Base-by-base conservation (phyloP, 2,888 invertebrate species). In the Eulithis testata region DNA sequence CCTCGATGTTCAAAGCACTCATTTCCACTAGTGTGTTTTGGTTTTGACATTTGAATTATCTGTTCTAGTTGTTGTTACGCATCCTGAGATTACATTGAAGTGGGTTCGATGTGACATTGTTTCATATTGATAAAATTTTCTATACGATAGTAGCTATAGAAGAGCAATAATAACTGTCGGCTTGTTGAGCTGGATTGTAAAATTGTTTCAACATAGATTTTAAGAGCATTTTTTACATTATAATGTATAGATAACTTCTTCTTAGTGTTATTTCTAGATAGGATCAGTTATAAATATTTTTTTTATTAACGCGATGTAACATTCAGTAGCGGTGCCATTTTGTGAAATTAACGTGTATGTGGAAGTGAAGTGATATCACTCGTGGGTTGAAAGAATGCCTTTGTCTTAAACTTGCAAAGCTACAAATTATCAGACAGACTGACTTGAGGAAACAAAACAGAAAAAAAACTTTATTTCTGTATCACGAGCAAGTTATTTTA, bases 261-360 rank as follows among this genome's bases (percentile, higher is more conserved):
- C 77, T 82, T 87, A 86, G 84, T 76, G 73, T 85, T 80, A 70
- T 80, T 83, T 78, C 81, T 87, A 86, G 84, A 83, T 87, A 86
- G 84, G 83, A 75, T 84, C 85, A 76, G 83, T 85, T 85, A 79
- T 82, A 82, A 82, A 81, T 83, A 81, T 84, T 82, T 80, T 80
- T 82, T 83, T 82, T 79, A 82, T 79, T 68, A 78, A 80, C 76
- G 76, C 80, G 79, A 81, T 80, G 76, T 84, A 82, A 81, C 82
- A 80, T 85, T 86, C 86, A 80, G 83, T 86, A 86, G 86, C 76
- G 86, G 88, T 90, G 89, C 90, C 89, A 90, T 91, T 88, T 81
- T 78, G 80, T 82, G 84, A 85, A 81, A 59, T 59, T 59, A 43
- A 85, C 76, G 81, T 83, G 80, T 83, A 82, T 76, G 73, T 74